Base-by-base conservation (phyloP, 2,113 vertebrate genomes). In the Stigmatopora nigra region DNA sequence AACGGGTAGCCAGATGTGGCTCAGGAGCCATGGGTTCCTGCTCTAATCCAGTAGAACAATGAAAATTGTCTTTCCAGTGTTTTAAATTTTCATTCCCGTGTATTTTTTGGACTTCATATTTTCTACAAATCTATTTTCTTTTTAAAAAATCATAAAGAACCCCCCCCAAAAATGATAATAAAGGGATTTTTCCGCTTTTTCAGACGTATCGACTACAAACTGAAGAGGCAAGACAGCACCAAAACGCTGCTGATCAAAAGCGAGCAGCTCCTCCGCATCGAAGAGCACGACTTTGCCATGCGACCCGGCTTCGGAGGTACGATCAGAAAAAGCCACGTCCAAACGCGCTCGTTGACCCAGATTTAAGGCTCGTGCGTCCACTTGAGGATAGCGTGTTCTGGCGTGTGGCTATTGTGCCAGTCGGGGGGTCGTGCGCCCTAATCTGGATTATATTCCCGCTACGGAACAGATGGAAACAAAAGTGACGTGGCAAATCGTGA, bases 221-320 rank as follows among this genome's bases (percentile, higher is more conserved):
- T 91, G 83, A 92, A 88, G 84, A 92, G 91, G 76, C 84, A 90
- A 60, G 93, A 97, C 87, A 93, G 88, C 84, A 95, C 94, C 0
- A 95, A 95, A 84, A 84, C 92, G 0, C 82, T 89, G 57, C 87
- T 93, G 17, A 88, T 92, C 53, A 95, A 93, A 80, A 91, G 88
- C 0, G 89, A 95, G 68, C 93, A 94, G 71, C 89, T 97, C 65
- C 90, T 98, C 59, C 92, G 85, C 38, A 94, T 95, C 59, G 89
- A 98, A 62, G 93, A 94, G 41, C 92, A 95, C 4, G 92, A 97
- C 82, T 98, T 97, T 75, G 92, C 93, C 25, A 87, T 94, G 83
- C 93, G 95, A 78, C 93, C 93, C 51, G 92, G 94, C 74, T 96
- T 97, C 68, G 95, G 93, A 93, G 92, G 94, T 96, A 9, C 64